Conservation (phyloP, 1,140 invertebrate species). For the Drosophila persimilis region DNA sequence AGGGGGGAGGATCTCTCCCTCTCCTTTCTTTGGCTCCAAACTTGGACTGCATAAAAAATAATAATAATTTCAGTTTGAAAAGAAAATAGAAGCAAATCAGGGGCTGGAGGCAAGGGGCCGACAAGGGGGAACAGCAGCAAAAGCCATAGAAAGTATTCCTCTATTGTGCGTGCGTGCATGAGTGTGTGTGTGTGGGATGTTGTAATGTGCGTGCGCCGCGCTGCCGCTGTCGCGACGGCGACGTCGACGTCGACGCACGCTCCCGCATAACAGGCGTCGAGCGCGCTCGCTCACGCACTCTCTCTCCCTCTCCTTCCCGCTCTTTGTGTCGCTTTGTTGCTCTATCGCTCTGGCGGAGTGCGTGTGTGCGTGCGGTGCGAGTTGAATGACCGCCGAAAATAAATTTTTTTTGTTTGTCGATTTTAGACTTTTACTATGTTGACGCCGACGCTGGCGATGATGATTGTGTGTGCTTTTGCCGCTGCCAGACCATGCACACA, state of each 20-base stretch:
- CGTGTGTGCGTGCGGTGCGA: slow-evolving; percentile 63
- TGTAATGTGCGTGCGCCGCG: slow-evolving; percentile 44
- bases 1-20: not conserved
- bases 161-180: slow-evolving; percentile 5
- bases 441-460: slow-evolving; percentile 61
- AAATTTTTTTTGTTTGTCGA: slow-evolving; percentile 80
- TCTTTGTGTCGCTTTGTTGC: slow-evolving; percentile 6
- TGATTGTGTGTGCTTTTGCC: slow-evolving; percentile 56
- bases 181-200: slow-evolving; percentile 34
- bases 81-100: slow-evolving; percentile 30
- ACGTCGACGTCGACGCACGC: slow-evolving; percentile 12
- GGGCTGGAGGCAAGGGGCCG: slow-evolving; percentile 11
- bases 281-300: slow-evolving; percentile 39
- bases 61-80: slow-evolving; percentile 57
- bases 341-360: slow-evolving; percentile 11
- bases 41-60: slow-evolving; percentile 59
- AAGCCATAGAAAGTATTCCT: slow-evolving; percentile 58
- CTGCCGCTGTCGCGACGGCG: not conserved
- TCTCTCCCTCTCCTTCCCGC: slow-evolving; percentile 12
- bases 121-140: slow-evolving; percentile 18
- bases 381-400: slow-evolving; percentile 83
- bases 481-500: slow-evolving; percentile 46
- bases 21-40: slow-evolving; percentile 35
- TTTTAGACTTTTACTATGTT: slow-evolving; percentile 83
- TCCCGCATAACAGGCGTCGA: slow-evolving; percentile 49